Base-by-base conservation (phyloP, 2,888 invertebrate species). In the Drosophila borborema region DNA sequence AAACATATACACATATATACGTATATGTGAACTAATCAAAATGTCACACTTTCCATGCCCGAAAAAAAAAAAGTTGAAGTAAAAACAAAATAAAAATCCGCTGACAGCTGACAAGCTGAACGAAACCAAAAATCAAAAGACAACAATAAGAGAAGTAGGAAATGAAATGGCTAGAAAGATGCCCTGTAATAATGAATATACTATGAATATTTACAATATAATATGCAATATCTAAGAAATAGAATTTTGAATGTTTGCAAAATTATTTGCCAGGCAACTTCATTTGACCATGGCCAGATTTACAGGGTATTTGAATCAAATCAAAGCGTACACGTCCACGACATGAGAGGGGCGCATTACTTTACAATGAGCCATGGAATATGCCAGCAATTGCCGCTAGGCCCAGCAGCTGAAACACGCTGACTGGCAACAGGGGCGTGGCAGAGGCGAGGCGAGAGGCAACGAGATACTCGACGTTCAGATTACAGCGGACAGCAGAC, bases 41-140 rank as follows among this genome's bases (percentile, higher is more conserved):
- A 79, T 76, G 86, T 86, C 86, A 88, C 90, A 86, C 86, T 86
- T 89, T 87, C 88, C 86, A 87, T 73, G 72, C 75, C 74, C 60
- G 60, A 72, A 80, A 71, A 69, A 67, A 71, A 20, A 20, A 20
- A 69, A 40, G 2, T 16, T 31, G 49, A 79, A 67, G 51, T 51
- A 46, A 38, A 40, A 41, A 65, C 34, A 59, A 58, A 41, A 65
- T 43, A 59, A 58, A 70, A 72, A 77, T 80, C 72, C 72, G 86
- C 88, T 89, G 90, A 90, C 90, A 89, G 88, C 67, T 80, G 86
- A 70, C 78, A 74, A 81, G 74, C 65, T 68, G 64, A 82, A 81
- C 78, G 72, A 74, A 72, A 71, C 65, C 79, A 72, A 77, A 77
- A 80, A 72, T 62, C 67, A 59, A 74, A 66, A 71, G 54, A 62